Base-by-base conservation (phyloP, 1,140 invertebrate species). In the Halictus rubicundus region DNA sequence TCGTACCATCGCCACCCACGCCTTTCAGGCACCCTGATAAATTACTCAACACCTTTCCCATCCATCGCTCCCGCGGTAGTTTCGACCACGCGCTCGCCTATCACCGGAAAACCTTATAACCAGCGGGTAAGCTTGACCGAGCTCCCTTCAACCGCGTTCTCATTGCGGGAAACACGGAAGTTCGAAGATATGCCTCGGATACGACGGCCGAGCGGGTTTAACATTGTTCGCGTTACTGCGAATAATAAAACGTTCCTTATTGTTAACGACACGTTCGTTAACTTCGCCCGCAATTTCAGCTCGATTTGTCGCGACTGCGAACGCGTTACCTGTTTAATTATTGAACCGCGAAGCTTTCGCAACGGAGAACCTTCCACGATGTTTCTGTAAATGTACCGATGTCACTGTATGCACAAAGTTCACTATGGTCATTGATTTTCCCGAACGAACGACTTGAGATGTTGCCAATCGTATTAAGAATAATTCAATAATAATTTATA, bases 21-120 rank as follows among this genome's bases (percentile, higher is more conserved):
- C 83, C 85, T 88, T 85, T 88, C 86, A 80, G 64, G 63, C 83
- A 75, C 66, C 64, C 88, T 90, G 89, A 90, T 90, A 90, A 90
- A 90, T 90, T 90, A 90, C 88, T 90, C 85, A 85, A 84, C 82
- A 87, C 80, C 83, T 72, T 80, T 80, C 71, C 78, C 77, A 73
- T 87, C 76, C 60, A 82, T 81, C 75, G 85, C 74, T 61, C 76
- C 61, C 46, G 76, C 77, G 69, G 63, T 78, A 39, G 76, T 85
- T 63, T 78, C 66, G 52, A 68, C 25, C 66, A 52, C 65, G 77
- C 59, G 59, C 60, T 19, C 57, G 68, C 60, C 80, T 83, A 79
- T 87, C 85, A 63, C 74, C 78, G 70, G 73, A 81, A 71, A 66
- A 77, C 72, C 82, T 80, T 78, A 77, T 78, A 84, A 75, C 78